These are phyloP conservation scores for Lathamus discolor DNA, from an alignment of 2,113 vertebrate species.

Conservation along the genomic window DNA sequence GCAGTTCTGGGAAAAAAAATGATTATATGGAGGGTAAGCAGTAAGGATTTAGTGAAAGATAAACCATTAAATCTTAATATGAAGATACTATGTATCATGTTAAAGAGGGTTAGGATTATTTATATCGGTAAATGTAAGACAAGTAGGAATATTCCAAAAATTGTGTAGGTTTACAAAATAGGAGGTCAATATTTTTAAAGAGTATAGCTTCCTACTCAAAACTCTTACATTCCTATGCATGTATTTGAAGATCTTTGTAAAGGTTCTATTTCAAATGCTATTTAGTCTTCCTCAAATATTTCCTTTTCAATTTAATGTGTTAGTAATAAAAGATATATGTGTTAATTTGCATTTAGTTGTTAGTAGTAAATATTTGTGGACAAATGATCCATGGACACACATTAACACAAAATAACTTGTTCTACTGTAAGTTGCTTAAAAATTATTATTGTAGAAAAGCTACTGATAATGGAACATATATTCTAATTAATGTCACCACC, in stretches of 20 bases:
- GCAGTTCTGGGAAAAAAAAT: not conserved
- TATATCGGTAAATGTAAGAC: not conserved
- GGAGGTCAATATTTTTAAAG: not conserved
- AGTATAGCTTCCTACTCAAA: not conserved
- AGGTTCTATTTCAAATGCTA: not conserved
- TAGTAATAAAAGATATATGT: not conserved
- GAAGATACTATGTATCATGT: not conserved
- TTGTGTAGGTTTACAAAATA: not conserved
- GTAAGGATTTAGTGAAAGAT: not conserved
- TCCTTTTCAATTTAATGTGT: not conserved
- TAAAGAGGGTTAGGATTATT: not conserved
- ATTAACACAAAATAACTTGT: not conserved
- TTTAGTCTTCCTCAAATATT: not conserved
- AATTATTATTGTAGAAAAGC: not conserved
- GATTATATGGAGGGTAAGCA: not conserved
- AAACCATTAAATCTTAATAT: not conserved
- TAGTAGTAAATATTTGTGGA: not conserved
- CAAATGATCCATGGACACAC: fast-evolving
- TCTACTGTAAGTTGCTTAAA: not conserved
- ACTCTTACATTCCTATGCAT: not conserved
- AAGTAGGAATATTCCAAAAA: not conserved
- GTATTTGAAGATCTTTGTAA: not conserved
- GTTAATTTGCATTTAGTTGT: not conserved
- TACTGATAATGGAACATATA: not conserved
- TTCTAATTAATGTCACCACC: not conserved